Evolutionary conservation across 2,797 vertebrate genomes (phyloP).

Genomic region (Eulemur rubriventer): DNA sequence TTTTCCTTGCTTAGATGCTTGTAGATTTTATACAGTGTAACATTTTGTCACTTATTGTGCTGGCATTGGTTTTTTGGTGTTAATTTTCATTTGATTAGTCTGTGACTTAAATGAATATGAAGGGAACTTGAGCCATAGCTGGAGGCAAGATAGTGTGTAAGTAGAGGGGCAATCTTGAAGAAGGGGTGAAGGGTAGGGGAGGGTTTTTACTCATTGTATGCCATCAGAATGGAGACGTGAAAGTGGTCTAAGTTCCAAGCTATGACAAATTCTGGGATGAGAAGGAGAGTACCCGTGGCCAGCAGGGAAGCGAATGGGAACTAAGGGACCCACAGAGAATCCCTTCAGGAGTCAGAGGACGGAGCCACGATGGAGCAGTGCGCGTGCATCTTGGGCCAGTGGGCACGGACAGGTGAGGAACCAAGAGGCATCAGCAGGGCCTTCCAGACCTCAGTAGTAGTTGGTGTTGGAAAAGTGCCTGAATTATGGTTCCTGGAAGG

Average conservation of each 20-base stretch:
- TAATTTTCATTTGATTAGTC: background rate
- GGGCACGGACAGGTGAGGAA: background rate
- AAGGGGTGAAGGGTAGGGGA: background rate
- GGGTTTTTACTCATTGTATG: background rate
- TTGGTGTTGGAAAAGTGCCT: background rate
- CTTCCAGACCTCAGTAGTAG: background rate
- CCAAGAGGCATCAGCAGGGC: background rate
- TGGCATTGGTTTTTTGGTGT: background rate
- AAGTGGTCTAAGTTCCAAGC: background rate
- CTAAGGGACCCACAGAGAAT: background rate
- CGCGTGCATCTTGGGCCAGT: background rate
- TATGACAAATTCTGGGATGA: background rate
- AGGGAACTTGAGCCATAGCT: background rate
- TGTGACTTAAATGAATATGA: background rate
- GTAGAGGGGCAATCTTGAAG: background rate
- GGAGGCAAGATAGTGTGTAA: background rate
- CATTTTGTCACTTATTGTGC: background rate
- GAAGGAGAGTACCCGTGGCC: background rate
- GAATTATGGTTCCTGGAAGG: background rate
- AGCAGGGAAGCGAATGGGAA: background rate
- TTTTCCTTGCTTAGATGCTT: background rate
- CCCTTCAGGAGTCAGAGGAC: background rate
- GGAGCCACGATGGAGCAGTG: background rate
- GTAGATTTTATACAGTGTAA: background rate
- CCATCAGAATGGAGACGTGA: background rate